A percentile compares a stretch with the other conserved stretches of the same genome.
These are phyloP conservation scores for Pygocentrus nattereri DNA, from an alignment of 2,797 vertebrate genomes.

Conservation along the genomic window DNA sequence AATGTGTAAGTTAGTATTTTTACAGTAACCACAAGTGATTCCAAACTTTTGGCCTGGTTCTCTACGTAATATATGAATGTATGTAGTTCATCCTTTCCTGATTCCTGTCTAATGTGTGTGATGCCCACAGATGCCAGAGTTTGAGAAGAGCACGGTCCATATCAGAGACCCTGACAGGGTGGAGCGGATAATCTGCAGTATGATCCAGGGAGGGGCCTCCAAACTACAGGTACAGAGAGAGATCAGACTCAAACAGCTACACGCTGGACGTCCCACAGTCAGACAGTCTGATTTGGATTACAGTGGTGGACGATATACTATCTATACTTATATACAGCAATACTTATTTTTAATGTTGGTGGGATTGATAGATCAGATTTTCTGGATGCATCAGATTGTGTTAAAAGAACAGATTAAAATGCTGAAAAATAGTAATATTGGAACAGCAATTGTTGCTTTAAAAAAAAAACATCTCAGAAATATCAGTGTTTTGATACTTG, in stretches of 20 bases:
- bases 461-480: too few species aligned
- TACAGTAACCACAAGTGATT: neutral
- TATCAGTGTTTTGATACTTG: too few species aligned
- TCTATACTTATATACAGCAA: too few species aligned
- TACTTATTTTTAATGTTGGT: too few species aligned
- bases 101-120: neutral
- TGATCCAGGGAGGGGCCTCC: constrained; percentile 94
- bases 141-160: constrained; percentile 93
- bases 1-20: too few species aligned
- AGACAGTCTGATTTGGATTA: neutral
- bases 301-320: neutral
- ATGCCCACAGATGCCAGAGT: constrained; percentile 92
- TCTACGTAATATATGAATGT: neutral
- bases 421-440: too few species aligned
- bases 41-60: neutral
- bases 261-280: neutral
- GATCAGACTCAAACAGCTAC: neutral
- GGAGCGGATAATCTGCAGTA: constrained; percentile 94
- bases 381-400: too few species aligned
- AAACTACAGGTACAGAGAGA: constrained; percentile 87
- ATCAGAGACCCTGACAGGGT: constrained; percentile 93
- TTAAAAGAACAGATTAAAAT: too few species aligned
- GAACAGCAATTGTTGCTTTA: too few species aligned
- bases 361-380: too few species aligned
- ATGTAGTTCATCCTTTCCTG: neutral